Conservation (phyloP, 2,888 invertebrate species). For the Diaprepes abbreviatus region DNA sequence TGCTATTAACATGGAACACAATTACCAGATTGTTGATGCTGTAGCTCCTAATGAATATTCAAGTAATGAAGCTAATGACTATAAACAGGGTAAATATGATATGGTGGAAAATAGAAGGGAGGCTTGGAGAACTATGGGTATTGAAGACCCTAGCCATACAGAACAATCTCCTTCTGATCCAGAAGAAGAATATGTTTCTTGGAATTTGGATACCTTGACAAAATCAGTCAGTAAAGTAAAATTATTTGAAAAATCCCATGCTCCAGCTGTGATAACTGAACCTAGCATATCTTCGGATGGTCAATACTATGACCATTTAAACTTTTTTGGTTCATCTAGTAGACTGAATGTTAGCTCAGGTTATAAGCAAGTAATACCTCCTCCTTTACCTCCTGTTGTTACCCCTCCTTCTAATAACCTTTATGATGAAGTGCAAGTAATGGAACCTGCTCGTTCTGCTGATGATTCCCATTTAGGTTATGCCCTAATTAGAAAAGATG, state of each 20-base stretch:
- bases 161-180: conserved; percentile 71
- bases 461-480: conserved; percentile 87
- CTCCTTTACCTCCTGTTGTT: conserved; percentile 51
- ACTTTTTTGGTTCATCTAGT: conserved; percentile 84
- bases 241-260: conserved; percentile 48
- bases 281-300: conserved; percentile 61
- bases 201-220: conserved; percentile 60
- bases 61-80: neutral
- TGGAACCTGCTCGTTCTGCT: conserved; percentile 79
- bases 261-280: conserved; percentile 72
- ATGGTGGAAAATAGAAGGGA: conserved; percentile 82
- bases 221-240: conserved; percentile 19
- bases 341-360: conserved; percentile 75
- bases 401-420: conserved; percentile 73
- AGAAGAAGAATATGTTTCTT: conserved; percentile 67
- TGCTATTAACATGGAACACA: conserved; percentile 37
- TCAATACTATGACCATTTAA: conserved; percentile 83
- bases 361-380: conserved; percentile 77
- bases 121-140: conserved; percentile 86
- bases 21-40: conserved; percentile 69
- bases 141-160: conserved; percentile 80
- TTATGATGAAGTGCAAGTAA: conserved; percentile 79
- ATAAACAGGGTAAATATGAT: conserved; percentile 75
- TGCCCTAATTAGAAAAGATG: conserved; percentile 80
- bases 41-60: neutral